A percentile compares a stretch with the other conserved stretches of the same genome.
Conservation (phyloP, 2,888 invertebrate genomes). For the Nomada ruficornis region DNA sequence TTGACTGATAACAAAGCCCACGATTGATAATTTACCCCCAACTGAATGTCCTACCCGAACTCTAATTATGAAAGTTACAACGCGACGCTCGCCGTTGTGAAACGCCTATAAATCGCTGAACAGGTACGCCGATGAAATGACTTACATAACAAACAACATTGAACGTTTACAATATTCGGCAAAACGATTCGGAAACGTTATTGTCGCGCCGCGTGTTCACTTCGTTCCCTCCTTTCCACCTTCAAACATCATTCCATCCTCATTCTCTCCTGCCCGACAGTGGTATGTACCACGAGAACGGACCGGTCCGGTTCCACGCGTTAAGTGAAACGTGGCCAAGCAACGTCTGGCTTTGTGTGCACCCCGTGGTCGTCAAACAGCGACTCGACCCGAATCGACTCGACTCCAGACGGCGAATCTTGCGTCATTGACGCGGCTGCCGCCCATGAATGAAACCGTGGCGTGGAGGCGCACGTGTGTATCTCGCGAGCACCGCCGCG, state of each 20-base stretch:
- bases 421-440: conserved; percentile 65
- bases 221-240: too few relatives aligned
- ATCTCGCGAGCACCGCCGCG: conserved; percentile 40
- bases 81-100: neutral
- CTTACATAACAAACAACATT: too few relatives aligned
- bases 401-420: conserved; percentile 35
- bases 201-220: too few relatives aligned
- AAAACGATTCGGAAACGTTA: too few relatives aligned
- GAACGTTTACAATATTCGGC: too few relatives aligned
- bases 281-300: conserved; percentile 11
- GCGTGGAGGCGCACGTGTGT: conserved; percentile 44
- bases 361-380: conserved; percentile 61
- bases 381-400: conserved; percentile 26
- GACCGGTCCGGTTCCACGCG: conserved; percentile 13
- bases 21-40: too few relatives aligned
- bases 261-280: neutral
- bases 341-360: conserved; percentile 40
- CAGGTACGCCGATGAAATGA: too few relatives aligned
- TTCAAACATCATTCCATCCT: too few relatives aligned
- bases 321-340: conserved; percentile 55
- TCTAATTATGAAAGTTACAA: too few relatives aligned
- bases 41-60: too few relatives aligned
- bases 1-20: too few relatives aligned
- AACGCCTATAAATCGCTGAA: neutral
- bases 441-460: conserved; percentile 68